A percentile compares a stretch with the other conserved stretches of the same genome.
phyloP scores from a whole-genome alignment of 1,140 invertebrate genomes.

The Pseudomyrmex pallidus region DNA sequence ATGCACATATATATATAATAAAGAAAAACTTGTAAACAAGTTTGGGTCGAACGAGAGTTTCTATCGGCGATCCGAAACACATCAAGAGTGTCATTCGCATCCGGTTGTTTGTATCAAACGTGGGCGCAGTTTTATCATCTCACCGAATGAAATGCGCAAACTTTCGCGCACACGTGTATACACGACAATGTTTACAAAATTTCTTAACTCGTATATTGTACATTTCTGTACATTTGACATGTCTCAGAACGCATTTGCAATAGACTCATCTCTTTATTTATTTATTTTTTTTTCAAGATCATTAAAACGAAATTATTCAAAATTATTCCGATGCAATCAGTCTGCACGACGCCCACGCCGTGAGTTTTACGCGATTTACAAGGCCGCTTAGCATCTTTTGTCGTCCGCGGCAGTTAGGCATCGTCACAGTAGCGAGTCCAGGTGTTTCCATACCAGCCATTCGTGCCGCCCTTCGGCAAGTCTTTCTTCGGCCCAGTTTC shows the following conservation, averaged over 20 bases:
- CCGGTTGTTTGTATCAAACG: background rate
- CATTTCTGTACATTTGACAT: background rate
- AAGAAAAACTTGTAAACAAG: background rate
- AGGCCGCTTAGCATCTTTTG: background rate
- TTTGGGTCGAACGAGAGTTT: background rate
- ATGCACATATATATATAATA: background rate
- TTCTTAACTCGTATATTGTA: no score
- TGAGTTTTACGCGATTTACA: slow-evolving; percentile 1
- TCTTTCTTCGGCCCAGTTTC: slow-evolving; percentile 32
- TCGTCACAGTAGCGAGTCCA: background rate
- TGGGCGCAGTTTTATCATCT: background rate
- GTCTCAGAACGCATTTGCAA: no score
- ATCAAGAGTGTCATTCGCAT: background rate
- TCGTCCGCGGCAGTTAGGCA: background rate
- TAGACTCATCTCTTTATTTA: no score
- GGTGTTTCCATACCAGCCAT: slow-evolving; percentile 1
- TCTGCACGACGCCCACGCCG: no score
- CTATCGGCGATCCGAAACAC: background rate
- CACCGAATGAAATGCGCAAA: background rate
- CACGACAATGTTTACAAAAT: background rate
- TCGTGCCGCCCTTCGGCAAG: slow-evolving; percentile 30
- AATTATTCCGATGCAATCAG: background rate
- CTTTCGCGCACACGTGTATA: background rate
- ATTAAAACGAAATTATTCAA: background rate
- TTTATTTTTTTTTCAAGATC: background rate